These are phyloP conservation scores for Drosophila tsacasi DNA, from an alignment of 1,140 invertebrate genomes.

Conservation along the genomic window DNA sequence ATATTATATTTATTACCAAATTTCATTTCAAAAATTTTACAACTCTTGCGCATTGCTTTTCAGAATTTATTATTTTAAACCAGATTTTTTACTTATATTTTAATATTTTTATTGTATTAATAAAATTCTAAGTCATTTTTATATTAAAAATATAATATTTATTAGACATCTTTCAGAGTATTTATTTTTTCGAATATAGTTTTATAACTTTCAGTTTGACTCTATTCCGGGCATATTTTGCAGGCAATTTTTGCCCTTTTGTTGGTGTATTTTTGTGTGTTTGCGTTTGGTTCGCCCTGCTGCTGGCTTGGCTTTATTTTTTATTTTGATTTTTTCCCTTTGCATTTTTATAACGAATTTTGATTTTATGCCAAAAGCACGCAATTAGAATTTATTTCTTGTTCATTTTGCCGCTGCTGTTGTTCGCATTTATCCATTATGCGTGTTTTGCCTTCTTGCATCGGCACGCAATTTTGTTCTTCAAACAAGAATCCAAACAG, in stretches of 20 bases:
- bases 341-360: slow-evolving; percentile 69
- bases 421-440: slow-evolving; percentile 47
- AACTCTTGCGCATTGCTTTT: no score
- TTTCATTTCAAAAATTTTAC: no score
- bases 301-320: slow-evolving; percentile 35
- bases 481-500: slow-evolving; percentile 27
- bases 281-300: slow-evolving; percentile 35
- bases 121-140: no score
- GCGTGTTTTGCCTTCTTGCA: slow-evolving; percentile 39
- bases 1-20: no score
- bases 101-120: no score
- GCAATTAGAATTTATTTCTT: slow-evolving; percentile 79
- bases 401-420: slow-evolving; percentile 35
- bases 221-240: slow-evolving; percentile 64
- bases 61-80: no score
- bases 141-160: no score
- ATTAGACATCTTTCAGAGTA: no score
- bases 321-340: slow-evolving; percentile 35
- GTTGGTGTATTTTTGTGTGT: slow-evolving; percentile 32
- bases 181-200: not conserved
- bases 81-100: no score
- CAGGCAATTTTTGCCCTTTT: slow-evolving; percentile 54
- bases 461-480: slow-evolving; percentile 64
- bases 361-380: slow-evolving; percentile 81
- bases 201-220: slow-evolving; percentile 29